Conservation (phyloP, 2,888 invertebrate species). For the Campoplex capitator region DNA sequence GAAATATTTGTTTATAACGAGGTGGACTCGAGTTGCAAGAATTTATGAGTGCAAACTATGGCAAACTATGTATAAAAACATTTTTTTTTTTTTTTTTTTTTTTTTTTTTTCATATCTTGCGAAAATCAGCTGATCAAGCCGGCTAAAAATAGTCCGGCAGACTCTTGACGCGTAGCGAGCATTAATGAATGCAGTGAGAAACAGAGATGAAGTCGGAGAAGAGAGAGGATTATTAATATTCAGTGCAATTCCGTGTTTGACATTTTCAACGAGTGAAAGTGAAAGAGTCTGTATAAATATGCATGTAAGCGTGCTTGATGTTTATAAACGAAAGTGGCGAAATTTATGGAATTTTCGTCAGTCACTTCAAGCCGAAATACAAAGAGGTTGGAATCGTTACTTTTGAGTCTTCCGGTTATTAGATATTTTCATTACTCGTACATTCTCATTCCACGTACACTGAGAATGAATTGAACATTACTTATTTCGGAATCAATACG, state of each 20-base stretch:
- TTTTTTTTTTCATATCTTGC: not conserved
- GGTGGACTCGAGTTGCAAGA: not conserved
- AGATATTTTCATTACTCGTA: not conserved
- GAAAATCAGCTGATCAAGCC: not conserved
- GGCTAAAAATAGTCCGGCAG: not conserved
- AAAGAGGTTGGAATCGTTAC: not conserved
- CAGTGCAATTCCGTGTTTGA: conserved; percentile 68
- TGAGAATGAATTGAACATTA: not conserved
- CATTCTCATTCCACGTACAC: not conserved
- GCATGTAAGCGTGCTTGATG: not conserved
- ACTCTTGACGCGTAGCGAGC: conserved; percentile 10
- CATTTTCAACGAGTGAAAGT: conserved; percentile 54
- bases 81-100: not conserved
- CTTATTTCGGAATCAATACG: not conserved
- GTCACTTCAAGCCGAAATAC: not conserved
- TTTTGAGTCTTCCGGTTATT: not conserved
- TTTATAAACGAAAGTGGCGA: conserved; percentile 8
- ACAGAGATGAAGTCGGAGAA: conserved; percentile 15
- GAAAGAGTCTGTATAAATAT: conserved; percentile 28
- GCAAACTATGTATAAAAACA: not conserved
- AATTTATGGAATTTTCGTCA: conserved; percentile 1
- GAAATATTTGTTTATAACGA: not conserved
- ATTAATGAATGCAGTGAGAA: not conserved
- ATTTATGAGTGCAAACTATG: not conserved
- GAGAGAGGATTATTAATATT: conserved; percentile 71